These are phyloP conservation scores for Hoplodrina blanda DNA, from an alignment of 2,888 invertebrate species.

Conservation along the genomic window DNA sequence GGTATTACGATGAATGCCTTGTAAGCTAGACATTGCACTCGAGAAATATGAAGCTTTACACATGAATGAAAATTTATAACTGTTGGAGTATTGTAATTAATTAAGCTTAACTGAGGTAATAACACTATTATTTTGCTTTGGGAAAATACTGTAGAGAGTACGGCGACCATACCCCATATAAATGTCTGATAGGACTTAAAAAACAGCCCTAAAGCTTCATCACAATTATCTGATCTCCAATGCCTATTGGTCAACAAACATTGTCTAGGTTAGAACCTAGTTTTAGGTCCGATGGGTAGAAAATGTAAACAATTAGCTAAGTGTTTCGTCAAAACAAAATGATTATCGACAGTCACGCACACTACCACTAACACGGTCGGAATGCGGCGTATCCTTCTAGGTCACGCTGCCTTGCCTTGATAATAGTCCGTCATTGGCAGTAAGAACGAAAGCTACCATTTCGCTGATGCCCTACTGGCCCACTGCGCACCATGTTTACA, in stretches of 20 bases:
- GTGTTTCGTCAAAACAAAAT: constrained; percentile 29
- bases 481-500: constrained; percentile 71
- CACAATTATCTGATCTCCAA: constrained; percentile 1
- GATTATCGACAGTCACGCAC: constrained; percentile 39
- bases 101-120: background rate
- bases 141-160: background rate
- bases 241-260: background rate
- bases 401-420: constrained; percentile 73
- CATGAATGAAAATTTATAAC: background rate
- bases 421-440: constrained; percentile 77
- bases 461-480: constrained; percentile 82
- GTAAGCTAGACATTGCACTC: background rate
- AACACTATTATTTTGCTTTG: background rate
- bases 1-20: constrained; percentile 10
- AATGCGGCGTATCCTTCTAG: constrained; percentile 84
- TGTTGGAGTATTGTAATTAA: background rate
- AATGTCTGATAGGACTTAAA: too few species aligned
- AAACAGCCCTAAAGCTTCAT: background rate
- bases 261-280: background rate
- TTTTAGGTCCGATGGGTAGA: background rate
- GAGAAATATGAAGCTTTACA: background rate
- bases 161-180: background rate
- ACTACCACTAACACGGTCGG: constrained; percentile 66
- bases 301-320: background rate
- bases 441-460: constrained; percentile 82